Evolutionary conservation across 2,888 invertebrate species (phyloP).

Genomic region (Microctonus aethiopoides): DNA sequence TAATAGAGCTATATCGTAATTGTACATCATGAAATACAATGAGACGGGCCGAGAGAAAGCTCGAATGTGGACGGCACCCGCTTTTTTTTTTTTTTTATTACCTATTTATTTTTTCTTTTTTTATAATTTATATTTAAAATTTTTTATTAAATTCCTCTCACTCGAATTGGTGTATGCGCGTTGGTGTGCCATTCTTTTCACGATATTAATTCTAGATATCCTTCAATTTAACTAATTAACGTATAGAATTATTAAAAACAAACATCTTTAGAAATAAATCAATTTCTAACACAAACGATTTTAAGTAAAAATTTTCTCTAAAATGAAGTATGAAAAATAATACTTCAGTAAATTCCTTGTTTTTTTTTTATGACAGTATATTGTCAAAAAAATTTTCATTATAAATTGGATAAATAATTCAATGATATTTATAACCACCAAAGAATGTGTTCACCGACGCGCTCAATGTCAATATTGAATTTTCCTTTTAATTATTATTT

Average conservation of each 20-base stretch:
- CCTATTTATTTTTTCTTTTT: not conserved
- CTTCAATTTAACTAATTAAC: not conserved
- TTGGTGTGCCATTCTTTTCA: not conserved
- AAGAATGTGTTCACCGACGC: not conserved
- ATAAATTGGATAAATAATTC: slow-evolving; percentile 10
- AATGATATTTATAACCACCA: not conserved
- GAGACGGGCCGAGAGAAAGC: slow-evolving; percentile 56
- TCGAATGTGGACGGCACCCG: slow-evolving; percentile 63
- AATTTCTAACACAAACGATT: not conserved
- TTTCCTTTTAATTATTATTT: not conserved
- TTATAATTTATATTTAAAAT: not conserved
- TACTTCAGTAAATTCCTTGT: slow-evolving; percentile 6
- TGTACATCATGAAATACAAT: too few species aligned
- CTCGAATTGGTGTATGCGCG: not conserved
- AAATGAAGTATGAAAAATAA: slow-evolving; percentile 22
- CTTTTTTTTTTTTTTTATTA: slow-evolving; percentile 15
- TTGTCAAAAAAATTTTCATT: not conserved
- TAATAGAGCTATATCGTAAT: too few species aligned
- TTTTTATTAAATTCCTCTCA: not conserved
- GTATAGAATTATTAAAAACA: slow-evolving; percentile 1
- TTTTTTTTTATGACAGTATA: not conserved
- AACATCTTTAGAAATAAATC: not conserved
- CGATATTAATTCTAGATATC: not conserved
- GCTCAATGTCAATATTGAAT: not conserved
- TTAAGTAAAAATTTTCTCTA: not conserved